Evolutionary conservation across 2,888 invertebrate genomes (phyloP).

Genomic region (Pseudoips prasinana): DNA sequence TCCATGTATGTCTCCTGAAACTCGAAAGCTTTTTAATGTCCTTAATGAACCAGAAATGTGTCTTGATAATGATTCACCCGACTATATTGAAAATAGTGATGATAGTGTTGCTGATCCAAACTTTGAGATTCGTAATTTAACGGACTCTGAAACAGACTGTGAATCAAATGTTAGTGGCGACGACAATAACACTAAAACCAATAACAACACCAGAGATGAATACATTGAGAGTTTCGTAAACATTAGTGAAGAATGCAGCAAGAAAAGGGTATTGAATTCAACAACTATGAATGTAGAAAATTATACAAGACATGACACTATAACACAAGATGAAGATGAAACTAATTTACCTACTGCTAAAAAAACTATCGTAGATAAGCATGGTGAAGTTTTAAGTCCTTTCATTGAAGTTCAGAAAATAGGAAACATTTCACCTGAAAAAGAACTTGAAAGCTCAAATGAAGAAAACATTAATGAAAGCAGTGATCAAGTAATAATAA

Average conservation of each 20-base stretch:
- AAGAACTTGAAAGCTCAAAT: conserved; percentile 7
- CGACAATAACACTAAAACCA: conserved; percentile 5
- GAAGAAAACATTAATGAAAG: conserved; percentile 9
- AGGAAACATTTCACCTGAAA: conserved; percentile 8
- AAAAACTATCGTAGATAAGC: conserved; percentile 5
- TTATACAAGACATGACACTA: conserved; percentile 7
- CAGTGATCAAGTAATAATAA: conserved; percentile 9
- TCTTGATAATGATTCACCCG: conserved; percentile 4
- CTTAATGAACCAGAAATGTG: conserved; percentile 2
- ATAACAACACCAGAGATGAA: conserved; percentile 7
- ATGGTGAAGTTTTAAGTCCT: conserved; percentile 6
- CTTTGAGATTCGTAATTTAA: conserved; percentile 8
- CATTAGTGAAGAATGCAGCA: conserved; percentile 5
- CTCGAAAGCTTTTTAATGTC: conserved; percentile 5
- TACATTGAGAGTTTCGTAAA: conserved; percentile 8
- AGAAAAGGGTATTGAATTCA: conserved; percentile 8
- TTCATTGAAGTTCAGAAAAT: conserved; percentile 5
- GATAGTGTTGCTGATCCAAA: conserved; percentile 8
- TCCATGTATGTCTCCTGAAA: conserved; percentile 11
- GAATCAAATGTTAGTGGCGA: conserved; percentile 8
- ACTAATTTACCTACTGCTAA: conserved; percentile 8
- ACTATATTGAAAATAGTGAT: conserved; percentile 7
- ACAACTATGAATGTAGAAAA: conserved; percentile 9
- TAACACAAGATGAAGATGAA: conserved; percentile 9
- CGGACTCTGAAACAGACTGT: conserved; percentile 8